Conservation (phyloP, 2,888 invertebrate species). For the Venustoraphidia nigricollis region DNA sequence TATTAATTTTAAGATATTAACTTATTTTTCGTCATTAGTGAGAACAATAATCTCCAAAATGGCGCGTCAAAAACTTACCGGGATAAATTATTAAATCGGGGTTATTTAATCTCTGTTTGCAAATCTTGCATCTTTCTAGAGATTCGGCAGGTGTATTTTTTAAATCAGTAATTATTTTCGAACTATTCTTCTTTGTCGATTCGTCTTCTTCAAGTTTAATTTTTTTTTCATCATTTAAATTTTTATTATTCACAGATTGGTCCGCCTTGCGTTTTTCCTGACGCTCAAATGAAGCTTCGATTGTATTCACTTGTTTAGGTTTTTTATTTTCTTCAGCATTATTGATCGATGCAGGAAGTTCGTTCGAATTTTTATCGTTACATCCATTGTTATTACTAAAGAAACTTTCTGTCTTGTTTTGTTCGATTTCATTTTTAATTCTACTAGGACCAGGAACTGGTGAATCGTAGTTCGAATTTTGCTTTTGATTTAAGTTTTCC, state of each 20-base stretch:
- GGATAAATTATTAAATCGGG: constrained; percentile 14
- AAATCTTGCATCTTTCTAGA: constrained; percentile 18
- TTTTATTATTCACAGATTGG: neutral
- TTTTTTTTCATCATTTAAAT: neutral
- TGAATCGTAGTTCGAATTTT: too few relatives aligned
- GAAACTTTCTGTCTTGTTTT: too few relatives aligned
- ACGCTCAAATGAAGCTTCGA: too few relatives aligned
- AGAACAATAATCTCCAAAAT: too few relatives aligned
- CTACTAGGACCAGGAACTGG: too few relatives aligned
- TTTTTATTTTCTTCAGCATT: neutral
- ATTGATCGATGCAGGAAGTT: neutral
- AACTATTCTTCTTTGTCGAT: neutral
- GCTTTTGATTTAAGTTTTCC: too few relatives aligned
- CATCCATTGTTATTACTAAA: neutral
- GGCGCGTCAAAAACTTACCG: neutral
- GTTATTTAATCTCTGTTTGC: constrained; percentile 19
- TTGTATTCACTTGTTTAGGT: too few relatives aligned
- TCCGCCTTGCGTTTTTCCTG: neutral
- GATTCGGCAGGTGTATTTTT: constrained; percentile 1
- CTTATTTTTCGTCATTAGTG: too few relatives aligned
- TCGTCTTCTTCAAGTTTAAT: neutral
- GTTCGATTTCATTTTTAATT: too few relatives aligned
- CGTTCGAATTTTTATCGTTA: neutral
- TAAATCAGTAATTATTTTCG: neutral
- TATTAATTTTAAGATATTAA: too few relatives aligned